These are phyloP conservation scores for Rallus limicola DNA, from an alignment of 2,113 vertebrate genomes.

Conservation along the genomic window DNA sequence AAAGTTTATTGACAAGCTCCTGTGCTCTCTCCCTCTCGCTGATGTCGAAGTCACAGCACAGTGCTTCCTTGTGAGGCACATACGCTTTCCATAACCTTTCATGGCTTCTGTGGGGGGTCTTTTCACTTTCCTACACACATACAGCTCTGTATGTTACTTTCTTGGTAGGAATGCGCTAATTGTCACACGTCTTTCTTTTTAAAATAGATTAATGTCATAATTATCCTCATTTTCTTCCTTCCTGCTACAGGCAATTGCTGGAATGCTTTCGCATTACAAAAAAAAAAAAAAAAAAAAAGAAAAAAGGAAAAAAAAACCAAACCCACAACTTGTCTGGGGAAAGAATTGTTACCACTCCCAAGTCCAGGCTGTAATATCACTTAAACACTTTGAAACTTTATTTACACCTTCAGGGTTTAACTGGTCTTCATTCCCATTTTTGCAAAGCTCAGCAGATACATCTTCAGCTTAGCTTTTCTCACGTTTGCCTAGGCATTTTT, in stretches of 20 bases:
- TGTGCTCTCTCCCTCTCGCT: neutral
- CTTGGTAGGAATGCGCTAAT: conserved; percentile 36
- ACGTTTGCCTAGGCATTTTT: neutral
- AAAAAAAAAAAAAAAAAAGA: neutral
- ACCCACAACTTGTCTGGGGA: neutral
- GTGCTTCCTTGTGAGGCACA: neutral
- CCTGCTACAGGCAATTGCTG: conserved; percentile 57
- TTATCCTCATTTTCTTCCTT: conserved; percentile 59
- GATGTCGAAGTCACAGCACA: neutral
- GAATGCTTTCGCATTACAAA: neutral
- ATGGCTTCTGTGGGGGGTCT: conserved; percentile 1
- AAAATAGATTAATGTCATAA: conserved; percentile 48
- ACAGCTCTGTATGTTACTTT: neutral
- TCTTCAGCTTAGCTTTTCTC: neutral
- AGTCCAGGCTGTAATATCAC: neutral
- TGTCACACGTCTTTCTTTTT: conserved; percentile 51
- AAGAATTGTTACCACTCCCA: neutral
- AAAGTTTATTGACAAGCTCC: neutral
- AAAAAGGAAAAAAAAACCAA: neutral
- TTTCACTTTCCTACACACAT: conserved; percentile 26
- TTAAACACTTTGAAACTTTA: neutral
- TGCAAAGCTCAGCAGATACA: neutral
- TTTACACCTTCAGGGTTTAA: neutral
- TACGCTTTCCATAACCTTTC: neutral
- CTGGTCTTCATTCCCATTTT: neutral